Evolutionary conservation across 2,888 invertebrate genomes (phyloP).

Genomic region (Melanargia galathea): DNA sequence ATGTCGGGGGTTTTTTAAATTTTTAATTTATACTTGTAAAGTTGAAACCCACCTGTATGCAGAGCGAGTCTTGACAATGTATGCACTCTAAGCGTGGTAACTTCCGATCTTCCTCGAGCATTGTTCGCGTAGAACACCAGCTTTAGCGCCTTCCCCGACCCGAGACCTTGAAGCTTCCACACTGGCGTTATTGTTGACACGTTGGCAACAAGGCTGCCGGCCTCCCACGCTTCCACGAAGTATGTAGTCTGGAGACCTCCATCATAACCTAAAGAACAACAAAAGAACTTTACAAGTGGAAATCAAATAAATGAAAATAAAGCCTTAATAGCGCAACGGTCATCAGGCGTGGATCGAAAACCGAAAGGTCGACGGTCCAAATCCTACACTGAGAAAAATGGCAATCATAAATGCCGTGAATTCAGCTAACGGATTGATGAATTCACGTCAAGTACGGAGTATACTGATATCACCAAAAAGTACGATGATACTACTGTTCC

Average conservation of each 20-base stretch:
- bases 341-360: no score
- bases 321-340: no score
- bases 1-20: no score
- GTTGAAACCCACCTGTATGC: constrained; percentile 76
- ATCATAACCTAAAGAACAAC: constrained; percentile 83
- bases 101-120: constrained; percentile 90
- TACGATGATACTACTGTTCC: no score
- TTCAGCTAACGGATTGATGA: no score
- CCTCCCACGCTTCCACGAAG: constrained; percentile 86
- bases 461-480: no score
- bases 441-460: no score
- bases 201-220: constrained; percentile 84
- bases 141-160: constrained; percentile 89
- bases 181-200: constrained; percentile 87
- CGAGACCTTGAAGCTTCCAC: constrained; percentile 89
- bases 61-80: constrained; percentile 68
- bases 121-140: constrained; percentile 92
- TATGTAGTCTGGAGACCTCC: constrained; percentile 90
- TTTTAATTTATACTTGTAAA: no score
- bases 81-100: constrained; percentile 72
- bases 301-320: no score
- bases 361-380: no score
- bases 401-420: no score
- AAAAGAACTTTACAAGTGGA: not conserved
- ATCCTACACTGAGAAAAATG: no score